Conservation (phyloP, 2,797 vertebrate species). For the Dicrostonyx torquatus region DNA sequence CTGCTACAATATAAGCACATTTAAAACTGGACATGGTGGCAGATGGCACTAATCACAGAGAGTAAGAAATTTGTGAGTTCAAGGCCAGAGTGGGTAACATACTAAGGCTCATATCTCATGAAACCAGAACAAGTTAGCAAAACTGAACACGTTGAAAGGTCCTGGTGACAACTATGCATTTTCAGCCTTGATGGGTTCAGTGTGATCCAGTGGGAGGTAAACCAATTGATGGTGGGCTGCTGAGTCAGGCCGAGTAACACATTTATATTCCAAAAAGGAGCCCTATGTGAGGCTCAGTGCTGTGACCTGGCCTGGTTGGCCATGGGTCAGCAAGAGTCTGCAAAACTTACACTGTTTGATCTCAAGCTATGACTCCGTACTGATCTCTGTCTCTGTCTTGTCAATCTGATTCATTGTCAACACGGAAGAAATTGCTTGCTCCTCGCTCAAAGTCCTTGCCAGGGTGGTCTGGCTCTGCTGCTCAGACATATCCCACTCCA, state of each 20-base stretch:
- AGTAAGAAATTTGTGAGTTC: neutral
- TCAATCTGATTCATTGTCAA: constrained; percentile 53
- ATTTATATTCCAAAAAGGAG: neutral
- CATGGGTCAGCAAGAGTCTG: neutral
- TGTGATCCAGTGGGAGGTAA: neutral
- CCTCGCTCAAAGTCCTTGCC: constrained; percentile 64
- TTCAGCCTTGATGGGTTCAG: constrained; percentile 19
- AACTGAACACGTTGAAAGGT: neutral
- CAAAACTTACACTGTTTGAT: constrained; percentile 35
- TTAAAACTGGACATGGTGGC: neutral
- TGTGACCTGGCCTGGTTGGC: neutral
- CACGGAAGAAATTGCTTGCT: constrained; percentile 46
- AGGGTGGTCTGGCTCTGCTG: constrained; percentile 64
- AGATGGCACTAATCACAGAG: neutral
- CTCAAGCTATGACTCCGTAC: neutral
- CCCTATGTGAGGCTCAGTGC: neutral
- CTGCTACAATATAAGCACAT: neutral
- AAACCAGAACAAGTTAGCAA: neutral
- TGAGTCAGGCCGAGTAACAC: neutral
- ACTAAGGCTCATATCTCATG: neutral
- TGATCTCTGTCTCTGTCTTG: neutral
- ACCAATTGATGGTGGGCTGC: neutral
- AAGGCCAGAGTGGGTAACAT: neutral
- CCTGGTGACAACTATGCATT: neutral
- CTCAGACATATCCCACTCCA: constrained; percentile 64